Evolutionary conservation across 2,888 invertebrate genomes (phyloP).

Genomic region (Acronicta psi): DNA sequence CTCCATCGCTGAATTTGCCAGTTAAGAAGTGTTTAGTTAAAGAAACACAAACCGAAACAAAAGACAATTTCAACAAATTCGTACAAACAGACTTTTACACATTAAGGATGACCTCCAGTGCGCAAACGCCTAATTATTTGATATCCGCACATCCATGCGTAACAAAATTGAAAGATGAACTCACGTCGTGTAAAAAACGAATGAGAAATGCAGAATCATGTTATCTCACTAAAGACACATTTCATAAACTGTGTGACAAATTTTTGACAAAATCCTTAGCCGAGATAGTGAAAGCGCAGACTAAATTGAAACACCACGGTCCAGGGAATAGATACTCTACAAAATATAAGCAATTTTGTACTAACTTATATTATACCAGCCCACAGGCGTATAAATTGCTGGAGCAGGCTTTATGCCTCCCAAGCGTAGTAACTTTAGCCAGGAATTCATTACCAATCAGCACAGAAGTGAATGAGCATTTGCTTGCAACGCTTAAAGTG

Average conservation of each 20-base stretch:
- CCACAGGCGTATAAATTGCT: slow-evolving; percentile 55
- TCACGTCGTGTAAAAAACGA: slow-evolving; percentile 28
- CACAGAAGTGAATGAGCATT: slow-evolving; percentile 46
- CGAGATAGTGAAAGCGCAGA: slow-evolving; percentile 52
- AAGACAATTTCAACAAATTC: slow-evolving; percentile 22
- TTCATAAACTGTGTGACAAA: slow-evolving; percentile 46
- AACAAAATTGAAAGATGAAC: slow-evolving; percentile 30
- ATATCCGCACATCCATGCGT: slow-evolving; percentile 26
- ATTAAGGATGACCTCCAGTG: slow-evolving; percentile 22
- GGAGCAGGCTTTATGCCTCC: slow-evolving; percentile 44
- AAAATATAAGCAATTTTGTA: slow-evolving; percentile 52
- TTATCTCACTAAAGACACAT: slow-evolving; percentile 24
- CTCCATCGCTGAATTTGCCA: slow-evolving; percentile 31
- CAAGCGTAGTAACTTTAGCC: slow-evolving; percentile 39
- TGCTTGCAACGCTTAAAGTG: slow-evolving; percentile 49
- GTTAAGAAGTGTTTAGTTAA: not conserved
- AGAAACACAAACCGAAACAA: slow-evolving; percentile 40
- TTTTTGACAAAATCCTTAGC: slow-evolving; percentile 49
- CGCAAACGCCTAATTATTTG: slow-evolving; percentile 33
- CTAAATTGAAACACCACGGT: slow-evolving; percentile 36
- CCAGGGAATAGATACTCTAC: slow-evolving; percentile 38
- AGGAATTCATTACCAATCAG: slow-evolving; percentile 44
- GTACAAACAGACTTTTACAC: slow-evolving; percentile 39
- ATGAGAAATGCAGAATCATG: slow-evolving; percentile 20
- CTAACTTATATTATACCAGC: slow-evolving; percentile 55